Conservation (phyloP, 2,113 vertebrate species). For the Eulemur rufifrons region DNA sequence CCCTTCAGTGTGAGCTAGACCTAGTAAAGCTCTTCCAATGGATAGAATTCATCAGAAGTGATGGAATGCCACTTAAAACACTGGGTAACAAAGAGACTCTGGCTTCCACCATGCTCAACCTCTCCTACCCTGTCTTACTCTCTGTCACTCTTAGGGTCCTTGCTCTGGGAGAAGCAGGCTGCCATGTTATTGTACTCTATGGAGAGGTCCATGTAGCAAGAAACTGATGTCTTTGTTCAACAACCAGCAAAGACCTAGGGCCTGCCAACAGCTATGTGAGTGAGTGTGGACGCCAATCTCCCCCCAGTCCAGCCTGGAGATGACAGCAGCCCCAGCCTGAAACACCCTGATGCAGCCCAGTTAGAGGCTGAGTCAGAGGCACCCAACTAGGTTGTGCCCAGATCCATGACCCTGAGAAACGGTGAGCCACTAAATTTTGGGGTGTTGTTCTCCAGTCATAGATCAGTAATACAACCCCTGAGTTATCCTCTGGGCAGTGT, state of each 20-base stretch:
- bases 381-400: background rate
- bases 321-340: background rate
- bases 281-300: background rate
- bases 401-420: background rate
- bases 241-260: background rate
- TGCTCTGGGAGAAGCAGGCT: background rate
- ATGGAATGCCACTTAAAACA: background rate
- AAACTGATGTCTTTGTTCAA: background rate
- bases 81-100: background rate
- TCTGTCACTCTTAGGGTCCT: accelerated
- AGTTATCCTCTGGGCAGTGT: background rate
- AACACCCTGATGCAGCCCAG: background rate
- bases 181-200: background rate
- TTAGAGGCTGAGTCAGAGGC: background rate
- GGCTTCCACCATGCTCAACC: background rate
- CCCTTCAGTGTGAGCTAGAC: background rate
- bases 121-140: no score
- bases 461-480: no score
- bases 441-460: background rate
- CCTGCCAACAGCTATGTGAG: accelerated
- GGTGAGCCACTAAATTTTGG: background rate
- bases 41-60: background rate
- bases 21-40: background rate
- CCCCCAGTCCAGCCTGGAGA: background rate
- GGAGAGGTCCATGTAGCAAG: background rate